Conservation (phyloP, 2,113 vertebrate species). For the Pelecanus crispus region DNA sequence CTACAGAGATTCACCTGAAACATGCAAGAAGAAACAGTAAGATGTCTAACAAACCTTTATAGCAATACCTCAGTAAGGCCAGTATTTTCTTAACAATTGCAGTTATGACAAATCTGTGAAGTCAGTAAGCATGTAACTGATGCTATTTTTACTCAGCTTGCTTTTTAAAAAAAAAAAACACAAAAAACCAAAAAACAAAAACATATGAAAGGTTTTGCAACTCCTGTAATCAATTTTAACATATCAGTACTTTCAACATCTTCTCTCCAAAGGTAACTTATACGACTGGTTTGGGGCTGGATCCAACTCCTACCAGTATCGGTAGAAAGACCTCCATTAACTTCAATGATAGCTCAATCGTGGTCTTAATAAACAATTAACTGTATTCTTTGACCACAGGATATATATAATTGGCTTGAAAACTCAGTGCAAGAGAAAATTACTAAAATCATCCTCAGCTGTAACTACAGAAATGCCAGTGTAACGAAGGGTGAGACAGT, state of each 20-base stretch:
- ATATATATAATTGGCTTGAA: not conserved
- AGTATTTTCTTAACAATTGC: not conserved
- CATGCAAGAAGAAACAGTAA: constrained; percentile 45
- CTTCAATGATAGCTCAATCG: not conserved
- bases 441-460: not conserved
- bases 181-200: no score
- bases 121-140: not conserved
- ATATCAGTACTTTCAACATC: not conserved
- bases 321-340: not conserved
- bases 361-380: not conserved
- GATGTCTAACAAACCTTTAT: not conserved
- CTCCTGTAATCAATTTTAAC: not conserved
- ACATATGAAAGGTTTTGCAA: not conserved
- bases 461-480: not conserved
- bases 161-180: not conserved
- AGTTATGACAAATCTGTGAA: not conserved
- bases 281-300: not conserved
- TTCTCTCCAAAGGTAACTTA: not conserved
- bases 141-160: not conserved
- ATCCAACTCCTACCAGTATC: not conserved
- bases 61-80: not conserved
- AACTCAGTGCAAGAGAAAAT: not conserved
- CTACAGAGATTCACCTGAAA: constrained; percentile 88
- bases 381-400: not conserved
- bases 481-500: not conserved